phyloP scores from a whole-genome alignment of 2,888 invertebrate genomes.

The Oxystoma pomonae region DNA sequence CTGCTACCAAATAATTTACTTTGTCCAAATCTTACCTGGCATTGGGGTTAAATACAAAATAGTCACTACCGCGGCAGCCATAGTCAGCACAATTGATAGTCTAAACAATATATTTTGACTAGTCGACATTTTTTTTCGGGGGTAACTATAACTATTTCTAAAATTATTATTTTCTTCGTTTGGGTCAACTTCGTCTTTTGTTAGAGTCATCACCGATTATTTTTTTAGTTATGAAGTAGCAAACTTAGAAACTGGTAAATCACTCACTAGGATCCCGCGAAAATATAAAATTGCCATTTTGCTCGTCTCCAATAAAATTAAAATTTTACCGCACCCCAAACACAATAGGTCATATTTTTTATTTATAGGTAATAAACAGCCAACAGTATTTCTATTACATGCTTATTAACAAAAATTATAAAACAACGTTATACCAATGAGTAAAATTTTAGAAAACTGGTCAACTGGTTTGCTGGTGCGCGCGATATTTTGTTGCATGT shows the following conservation, averaged over 20 bases:
- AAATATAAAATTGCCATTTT: background rate
- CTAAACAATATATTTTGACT: conserved; percentile 57
- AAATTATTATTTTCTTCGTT: conserved; percentile 13
- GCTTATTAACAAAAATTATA: background rate
- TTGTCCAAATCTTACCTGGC: conserved; percentile 66
- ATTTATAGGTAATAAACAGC: no score
- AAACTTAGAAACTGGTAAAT: no score
- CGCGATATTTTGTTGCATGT: background rate
- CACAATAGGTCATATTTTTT: background rate
- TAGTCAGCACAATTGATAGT: conserved; percentile 61
- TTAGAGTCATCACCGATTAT: background rate
- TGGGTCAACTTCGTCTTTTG: background rate
- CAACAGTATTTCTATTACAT: background rate
- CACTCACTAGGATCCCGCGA: background rate
- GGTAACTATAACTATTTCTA: background rate
- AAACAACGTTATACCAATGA: no score
- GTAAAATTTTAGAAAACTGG: background rate
- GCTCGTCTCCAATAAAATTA: background rate
- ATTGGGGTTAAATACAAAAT: conserved; percentile 69
- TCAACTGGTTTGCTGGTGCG: background rate
- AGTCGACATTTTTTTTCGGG: conserved; percentile 23
- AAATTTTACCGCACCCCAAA: background rate
- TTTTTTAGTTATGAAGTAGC: background rate
- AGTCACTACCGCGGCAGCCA: conserved; percentile 62
- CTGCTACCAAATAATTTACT: no score